These are phyloP conservation scores for Enteromius unitaeniatus DNA, from an alignment of 2,797 vertebrate species.

Conservation along the genomic window DNA sequence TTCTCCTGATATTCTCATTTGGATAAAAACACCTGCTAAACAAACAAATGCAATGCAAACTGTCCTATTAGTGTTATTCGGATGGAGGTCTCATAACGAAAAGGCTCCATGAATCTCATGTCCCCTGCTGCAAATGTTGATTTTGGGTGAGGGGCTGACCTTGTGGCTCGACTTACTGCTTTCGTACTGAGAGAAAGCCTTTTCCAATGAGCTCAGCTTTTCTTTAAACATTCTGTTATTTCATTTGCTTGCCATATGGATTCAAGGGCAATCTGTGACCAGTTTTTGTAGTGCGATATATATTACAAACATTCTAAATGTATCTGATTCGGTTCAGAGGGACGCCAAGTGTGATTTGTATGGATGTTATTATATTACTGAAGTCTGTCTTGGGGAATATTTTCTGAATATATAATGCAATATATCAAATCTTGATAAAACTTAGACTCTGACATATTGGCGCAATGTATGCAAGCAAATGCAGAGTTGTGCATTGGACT, in stretches of 20 bases:
- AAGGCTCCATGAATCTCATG: neutral
- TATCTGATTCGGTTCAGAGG: neutral
- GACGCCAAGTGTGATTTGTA: neutral
- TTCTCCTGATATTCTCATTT: neutral
- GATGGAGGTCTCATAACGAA: neutral
- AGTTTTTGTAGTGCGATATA: conserved; percentile 8
- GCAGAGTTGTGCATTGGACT: conserved; percentile 3
- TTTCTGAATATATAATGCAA: conserved; percentile 11
- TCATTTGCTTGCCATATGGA: conserved; percentile 33
- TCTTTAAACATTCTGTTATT: conserved; percentile 35
- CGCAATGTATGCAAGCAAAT: conserved; percentile 9
- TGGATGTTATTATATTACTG: neutral
- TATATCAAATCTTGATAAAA: conserved; percentile 20
- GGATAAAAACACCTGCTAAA: conserved; percentile 2
- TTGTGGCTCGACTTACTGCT: conserved; percentile 13
- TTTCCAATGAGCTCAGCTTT: conserved; percentile 34
- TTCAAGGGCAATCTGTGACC: conserved; percentile 20
- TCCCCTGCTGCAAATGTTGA: conserved; percentile 32
- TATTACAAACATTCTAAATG: neutral
- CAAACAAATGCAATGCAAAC: neutral
- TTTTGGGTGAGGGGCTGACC: conserved; percentile 47
- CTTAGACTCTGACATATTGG: conserved; percentile 6
- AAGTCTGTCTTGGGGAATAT: conserved; percentile 19
- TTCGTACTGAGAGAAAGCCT: conserved; percentile 12
- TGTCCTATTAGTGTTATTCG: neutral